Evolutionary conservation across 53 echinoderm and acorn worm genomes (phyloP).

Genomic region (Echinarachnius parma): DNA sequence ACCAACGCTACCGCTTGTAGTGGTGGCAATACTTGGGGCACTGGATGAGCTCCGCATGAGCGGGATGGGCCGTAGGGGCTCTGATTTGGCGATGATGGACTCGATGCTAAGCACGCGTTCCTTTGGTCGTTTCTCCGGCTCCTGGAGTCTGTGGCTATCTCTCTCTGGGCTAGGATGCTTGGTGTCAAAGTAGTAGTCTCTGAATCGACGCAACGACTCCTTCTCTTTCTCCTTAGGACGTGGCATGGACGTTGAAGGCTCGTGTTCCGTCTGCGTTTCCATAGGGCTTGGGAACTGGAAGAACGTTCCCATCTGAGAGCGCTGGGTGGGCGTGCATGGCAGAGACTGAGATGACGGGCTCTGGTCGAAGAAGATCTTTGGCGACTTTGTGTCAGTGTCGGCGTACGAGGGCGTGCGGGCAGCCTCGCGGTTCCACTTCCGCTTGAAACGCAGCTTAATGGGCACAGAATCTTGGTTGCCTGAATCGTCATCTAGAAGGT

Average conservation of each 20-base stretch:
- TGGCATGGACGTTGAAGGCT: neutral
- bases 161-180: conserved; percentile 42
- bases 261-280: conserved; percentile 55
- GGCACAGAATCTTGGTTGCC: conserved; percentile 59
- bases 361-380: conserved; percentile 72
- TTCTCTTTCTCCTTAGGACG: conserved; percentile 36
- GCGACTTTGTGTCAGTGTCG: conserved; percentile 90
- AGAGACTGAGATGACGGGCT: conserved; percentile 74
- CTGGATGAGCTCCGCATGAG: conserved; percentile 41
- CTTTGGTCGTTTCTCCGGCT: conserved; percentile 45
- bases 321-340: conserved; percentile 95
- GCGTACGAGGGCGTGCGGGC: conserved; percentile 76
- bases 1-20: neutral
- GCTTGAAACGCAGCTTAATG: conserved; percentile 97
- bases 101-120: conserved; percentile 58
- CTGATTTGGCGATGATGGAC: conserved; percentile 50
- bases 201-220: conserved; percentile 76
- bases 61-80: conserved; percentile 26
- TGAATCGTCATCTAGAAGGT: conserved; percentile 17
- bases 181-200: conserved; percentile 93
- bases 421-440: conserved; percentile 92
- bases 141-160: conserved; percentile 18
- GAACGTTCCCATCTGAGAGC: conserved; percentile 61
- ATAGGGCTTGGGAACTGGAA: conserved; percentile 93
- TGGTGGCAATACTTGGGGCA: conserved; percentile 38